Base-by-base conservation (phyloP, 2,113 vertebrate species). In the Otolemur garnettii region DNA sequence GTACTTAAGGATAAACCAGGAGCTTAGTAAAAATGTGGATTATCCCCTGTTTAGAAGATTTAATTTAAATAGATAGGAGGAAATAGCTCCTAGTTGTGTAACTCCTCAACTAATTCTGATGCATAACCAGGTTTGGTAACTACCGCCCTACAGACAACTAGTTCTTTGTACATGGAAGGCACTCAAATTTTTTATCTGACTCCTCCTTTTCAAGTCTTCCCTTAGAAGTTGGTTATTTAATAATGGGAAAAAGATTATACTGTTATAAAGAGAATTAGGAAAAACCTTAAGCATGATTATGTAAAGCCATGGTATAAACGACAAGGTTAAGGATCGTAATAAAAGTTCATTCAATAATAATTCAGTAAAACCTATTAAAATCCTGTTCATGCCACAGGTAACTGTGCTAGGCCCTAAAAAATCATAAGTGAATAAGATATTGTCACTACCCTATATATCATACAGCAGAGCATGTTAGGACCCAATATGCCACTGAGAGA, bases 221-320 rank as follows among this genome's bases (percentile, higher is more conserved):
- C 72, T 79, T 78, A 78, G 45, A 86, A 79, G 53, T 60, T 80
- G 62, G 38, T 87, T 53, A 87, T 71, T 87, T 93, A 93, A 71
- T 60, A 69, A 71, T 2, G 35, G 4, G 28, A 17, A 28, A 26
- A 60, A 60, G 28, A 87, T 87, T 42, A 7, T 42, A 38, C 17
- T 74, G 79, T 91, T 53, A 64, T 55, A 84, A 30, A 92, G 59
- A 77, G 59, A 64, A 66, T 87, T 28, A 79, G 50, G 14, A 68
- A 68, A 72, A 79, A 87, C 15, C 15, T 42, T 93, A 93, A 60
- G 50, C 72, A 79, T 79, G 74, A 53, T 87, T 86, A 69, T 71
- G 35, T 60, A 60, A 71, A 93, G 38, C n/a, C 71, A 35, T 75
- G 80, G 13, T 69, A 33, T 55, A 84, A 84, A 38, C 55, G 75